Conservation (phyloP, 2,113 vertebrate genomes). For the Axis porcinus region DNA sequence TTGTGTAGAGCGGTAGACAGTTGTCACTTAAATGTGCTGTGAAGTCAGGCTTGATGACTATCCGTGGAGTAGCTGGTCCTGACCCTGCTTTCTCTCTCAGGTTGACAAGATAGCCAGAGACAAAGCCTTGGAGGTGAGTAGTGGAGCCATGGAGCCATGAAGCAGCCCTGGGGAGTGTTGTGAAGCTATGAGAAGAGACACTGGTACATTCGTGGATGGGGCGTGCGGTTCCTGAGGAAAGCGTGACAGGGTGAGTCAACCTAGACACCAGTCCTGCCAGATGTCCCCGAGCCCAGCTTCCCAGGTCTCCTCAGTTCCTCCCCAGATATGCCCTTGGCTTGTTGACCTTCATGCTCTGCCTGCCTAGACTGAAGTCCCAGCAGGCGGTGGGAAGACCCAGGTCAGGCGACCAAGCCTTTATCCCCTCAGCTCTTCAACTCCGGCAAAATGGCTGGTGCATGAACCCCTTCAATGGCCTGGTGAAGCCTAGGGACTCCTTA, state of each 20-base stretch:
- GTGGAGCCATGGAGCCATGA: neutral
- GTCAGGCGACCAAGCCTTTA: neutral
- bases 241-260: neutral
- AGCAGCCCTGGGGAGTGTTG: neutral
- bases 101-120: neutral
- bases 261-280: neutral
- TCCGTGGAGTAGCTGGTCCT: neutral
- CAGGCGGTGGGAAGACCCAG: neutral
- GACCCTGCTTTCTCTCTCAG: neutral
- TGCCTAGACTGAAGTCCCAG: neutral
- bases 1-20: neutral
- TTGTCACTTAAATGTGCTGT: neutral
- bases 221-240: neutral
- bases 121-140: neutral
- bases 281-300: neutral
- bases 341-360: neutral
- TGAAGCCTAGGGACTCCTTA: neutral
- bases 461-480: neutral
- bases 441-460: neutral
- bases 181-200: neutral
- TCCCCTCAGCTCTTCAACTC: neutral
- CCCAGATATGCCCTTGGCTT: neutral
- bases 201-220: accelerated
- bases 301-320: neutral
- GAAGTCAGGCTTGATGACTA: neutral